Evolutionary conservation across 1,140 invertebrate genomes (phyloP), one percentile per base, ranked within the genome.

Genomic region (Globodera ellingtonae): DNA sequence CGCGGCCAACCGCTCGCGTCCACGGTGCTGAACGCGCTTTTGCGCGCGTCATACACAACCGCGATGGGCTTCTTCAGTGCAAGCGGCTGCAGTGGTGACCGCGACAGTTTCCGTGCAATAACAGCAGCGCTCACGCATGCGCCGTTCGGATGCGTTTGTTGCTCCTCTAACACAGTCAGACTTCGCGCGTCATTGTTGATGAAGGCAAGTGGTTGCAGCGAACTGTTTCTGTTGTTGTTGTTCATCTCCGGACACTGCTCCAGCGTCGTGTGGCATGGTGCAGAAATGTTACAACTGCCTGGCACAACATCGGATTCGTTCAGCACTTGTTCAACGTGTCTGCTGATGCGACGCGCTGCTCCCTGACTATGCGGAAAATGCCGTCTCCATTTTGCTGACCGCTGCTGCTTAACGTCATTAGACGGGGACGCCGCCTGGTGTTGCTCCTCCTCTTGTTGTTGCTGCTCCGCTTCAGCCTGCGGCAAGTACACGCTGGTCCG

Each of bases 401-500:
- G 8, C 18, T 67, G 66, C 66, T 67, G 9, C 7, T 67, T 18
- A 21, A 21, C 59, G 59, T 21, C 59, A 65, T 65, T 21, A 35
- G 59, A 15, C 59, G 59, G 13, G 13, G n/a, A 8, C 67, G 24
- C 7, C 67, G 0, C 4, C 24, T 24, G 13, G 67, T 35, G 21
- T 47, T 18, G 46, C 24, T 18, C 24, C 21, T 1, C 24, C 1
- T 21, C 13, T 13, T 65, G 59, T 21, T 65, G 67, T 70, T 70
- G 0, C n/a, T 24, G 24, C 67, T 47, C 21, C 9, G 67, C n/a
- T 1, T 8, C 21, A 8, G 67, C 46, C 67, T 0, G 7, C 24
- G 67, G 67, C 67, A 70, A 13, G 67, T 70, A 70, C 67, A 70
- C 67, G 67, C 67, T 70, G 67, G 67, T 70, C 24, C 67, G 67